Conservation (phyloP, 2,888 invertebrate genomes). For the Pteria penguin region DNA sequence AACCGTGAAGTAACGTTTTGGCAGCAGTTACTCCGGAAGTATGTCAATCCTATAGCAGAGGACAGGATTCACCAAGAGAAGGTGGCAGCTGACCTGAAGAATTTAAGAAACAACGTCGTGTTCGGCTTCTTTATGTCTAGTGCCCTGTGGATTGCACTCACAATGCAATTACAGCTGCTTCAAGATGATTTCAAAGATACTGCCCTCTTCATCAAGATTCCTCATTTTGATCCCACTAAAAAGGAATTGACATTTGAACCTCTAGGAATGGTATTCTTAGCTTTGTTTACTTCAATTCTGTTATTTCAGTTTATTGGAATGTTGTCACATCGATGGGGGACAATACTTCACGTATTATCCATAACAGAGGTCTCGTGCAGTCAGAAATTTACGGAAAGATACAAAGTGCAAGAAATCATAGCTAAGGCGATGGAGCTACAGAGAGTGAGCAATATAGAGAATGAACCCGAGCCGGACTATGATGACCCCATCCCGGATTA, state of each 20-base stretch:
- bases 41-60: slow-evolving; percentile 95
- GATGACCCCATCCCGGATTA: slow-evolving; percentile 66
- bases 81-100: slow-evolving; percentile 61
- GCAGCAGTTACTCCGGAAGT: slow-evolving; percentile 96
- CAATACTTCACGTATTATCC: slow-evolving; percentile 96
- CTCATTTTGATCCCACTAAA: slow-evolving; percentile 48
- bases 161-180: slow-evolving; percentile 95
- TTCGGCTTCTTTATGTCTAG: slow-evolving; percentile 90
- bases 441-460: slow-evolving; percentile 67
- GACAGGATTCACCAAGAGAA: slow-evolving; percentile 85
- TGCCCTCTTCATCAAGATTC: slow-evolving; percentile 64
- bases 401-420: slow-evolving; percentile 66
- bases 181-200: slow-evolving; percentile 85
- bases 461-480: slow-evolving; percentile 69
- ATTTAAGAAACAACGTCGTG: slow-evolving; percentile 69
- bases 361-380: slow-evolving; percentile 88
- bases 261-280: slow-evolving; percentile 94
- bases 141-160: slow-evolving; percentile 98
- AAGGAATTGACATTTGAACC: slow-evolving; percentile 72
- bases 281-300: slow-evolving; percentile 97
- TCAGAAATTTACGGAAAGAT: slow-evolving; percentile 61
- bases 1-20: slow-evolving; percentile 93
- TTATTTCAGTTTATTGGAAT: slow-evolving; percentile 97
- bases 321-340: slow-evolving; percentile 99
- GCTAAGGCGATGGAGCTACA: slow-evolving; percentile 64